phyloP scores from a whole-genome alignment of 2,888 invertebrate species.

The Caenorhabditis sp. region DNA sequence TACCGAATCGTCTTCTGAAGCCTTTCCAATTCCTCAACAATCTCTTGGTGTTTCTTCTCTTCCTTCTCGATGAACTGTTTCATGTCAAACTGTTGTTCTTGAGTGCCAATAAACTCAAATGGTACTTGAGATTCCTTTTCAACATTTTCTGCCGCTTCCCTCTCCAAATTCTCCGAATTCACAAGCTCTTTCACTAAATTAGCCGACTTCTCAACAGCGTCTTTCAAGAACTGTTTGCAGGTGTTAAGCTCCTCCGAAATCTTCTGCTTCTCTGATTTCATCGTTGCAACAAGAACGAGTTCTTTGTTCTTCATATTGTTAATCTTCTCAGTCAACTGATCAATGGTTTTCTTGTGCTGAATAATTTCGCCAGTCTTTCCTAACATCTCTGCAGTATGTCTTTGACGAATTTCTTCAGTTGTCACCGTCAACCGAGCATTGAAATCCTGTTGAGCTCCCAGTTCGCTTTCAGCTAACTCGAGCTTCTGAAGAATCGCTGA shows the following conservation, averaged over 20 bases:
- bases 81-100: neutral
- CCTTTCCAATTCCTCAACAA: conserved; percentile 1
- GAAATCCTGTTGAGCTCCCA: neutral
- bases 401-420: neutral
- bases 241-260: neutral
- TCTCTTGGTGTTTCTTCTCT: neutral
- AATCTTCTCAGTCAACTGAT: neutral
- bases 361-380: too few relatives aligned
- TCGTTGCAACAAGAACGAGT: neutral
- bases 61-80: neutral
- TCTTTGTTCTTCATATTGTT: neutral
- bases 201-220: neutral
- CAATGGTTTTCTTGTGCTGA: too few relatives aligned
- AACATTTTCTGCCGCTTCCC: neutral
- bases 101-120: neutral
- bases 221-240: neutral
- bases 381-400: neutral
- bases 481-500: neutral
- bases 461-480: neutral
- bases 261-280: neutral
- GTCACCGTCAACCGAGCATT: neutral
- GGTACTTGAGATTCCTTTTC: conserved; percentile 5
- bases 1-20: neutral
- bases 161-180: too few relatives aligned
- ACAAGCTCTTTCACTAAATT: neutral